Percentiles rank a stretch among this genome's conserved stretches.
Evolutionary conservation across 2,113 vertebrate species (phyloP).

Genomic region (Tylochromis polylepis): DNA sequence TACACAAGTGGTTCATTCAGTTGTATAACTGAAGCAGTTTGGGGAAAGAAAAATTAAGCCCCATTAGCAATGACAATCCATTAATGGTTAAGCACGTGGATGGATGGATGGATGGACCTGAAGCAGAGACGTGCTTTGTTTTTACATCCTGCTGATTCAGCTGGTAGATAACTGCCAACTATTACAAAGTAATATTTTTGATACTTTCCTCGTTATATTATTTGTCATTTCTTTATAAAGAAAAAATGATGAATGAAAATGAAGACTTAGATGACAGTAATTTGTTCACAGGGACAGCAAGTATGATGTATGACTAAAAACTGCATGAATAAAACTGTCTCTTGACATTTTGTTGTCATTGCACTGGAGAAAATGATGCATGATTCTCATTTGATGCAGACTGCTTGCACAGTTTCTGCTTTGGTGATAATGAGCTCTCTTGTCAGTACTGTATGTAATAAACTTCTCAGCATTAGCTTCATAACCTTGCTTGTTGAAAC

Average conservation of each 20-base stretch:
- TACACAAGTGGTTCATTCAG: neutral
- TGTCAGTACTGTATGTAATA: neutral
- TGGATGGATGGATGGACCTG: neutral
- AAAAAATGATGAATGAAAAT: neutral
- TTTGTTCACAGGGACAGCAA: neutral
- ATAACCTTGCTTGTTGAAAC: neutral
- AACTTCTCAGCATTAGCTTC: neutral
- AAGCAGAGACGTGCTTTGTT: neutral
- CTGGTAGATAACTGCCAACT: neutral
- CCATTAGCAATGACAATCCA: neutral
- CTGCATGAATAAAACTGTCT: neutral
- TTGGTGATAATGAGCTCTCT: neutral
- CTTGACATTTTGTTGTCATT: neutral
- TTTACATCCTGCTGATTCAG: neutral
- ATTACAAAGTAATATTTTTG: neutral
- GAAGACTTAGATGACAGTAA: neutral
- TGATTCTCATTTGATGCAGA: neutral
- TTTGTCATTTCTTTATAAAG: neutral
- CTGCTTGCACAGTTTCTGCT: neutral
- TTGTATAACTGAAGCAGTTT: neutral
- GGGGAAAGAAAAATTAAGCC: neutral
- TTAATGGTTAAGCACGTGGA: neutral
- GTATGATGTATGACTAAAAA: neutral
- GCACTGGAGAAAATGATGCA: neutral
- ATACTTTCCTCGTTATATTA: neutral